These are phyloP conservation scores for Chiridota heheva DNA, from an alignment of 35 echinoderm and acorn worm genomes.

Conservation along the genomic window DNA sequence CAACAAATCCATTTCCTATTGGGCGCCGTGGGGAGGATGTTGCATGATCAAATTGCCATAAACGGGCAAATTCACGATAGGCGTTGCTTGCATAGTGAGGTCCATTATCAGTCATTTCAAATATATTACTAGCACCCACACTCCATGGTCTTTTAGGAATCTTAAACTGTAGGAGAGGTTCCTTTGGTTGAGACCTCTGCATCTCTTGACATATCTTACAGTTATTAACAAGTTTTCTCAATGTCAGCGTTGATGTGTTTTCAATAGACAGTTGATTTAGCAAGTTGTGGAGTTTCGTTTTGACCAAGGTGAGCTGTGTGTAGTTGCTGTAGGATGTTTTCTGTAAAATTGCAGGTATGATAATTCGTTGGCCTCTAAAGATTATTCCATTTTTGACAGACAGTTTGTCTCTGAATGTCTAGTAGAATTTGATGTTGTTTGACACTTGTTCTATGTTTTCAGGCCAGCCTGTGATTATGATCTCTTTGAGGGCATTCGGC, in stretches of 20 bases:
- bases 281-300: conserved; percentile 18
- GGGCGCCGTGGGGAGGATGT: conserved; percentile 38
- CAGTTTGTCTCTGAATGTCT: conserved; percentile 23
- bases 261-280: conserved; percentile 41
- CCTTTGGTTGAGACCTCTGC: neutral
- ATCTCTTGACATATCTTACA: conserved; percentile 43
- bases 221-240: neutral
- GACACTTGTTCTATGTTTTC: conserved; percentile 13
- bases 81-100: conserved; percentile 12
- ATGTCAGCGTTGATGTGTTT: conserved; percentile 28
- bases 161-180: conserved; percentile 15
- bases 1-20: conserved; percentile 27
- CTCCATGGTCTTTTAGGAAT: conserved; percentile 52
- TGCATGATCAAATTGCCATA: neutral
- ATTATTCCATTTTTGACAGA: conserved; percentile 38
- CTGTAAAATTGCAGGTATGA: conserved; percentile 9
- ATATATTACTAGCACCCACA: neutral
- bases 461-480: conserved; percentile 46
- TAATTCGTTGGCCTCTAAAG: conserved; percentile 35
- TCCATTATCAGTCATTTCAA: conserved; percentile 41
- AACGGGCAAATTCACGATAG: conserved; percentile 12
- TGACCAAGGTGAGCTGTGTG: conserved; percentile 20
- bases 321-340: too few relatives aligned
- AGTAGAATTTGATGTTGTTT: conserved; percentile 16
- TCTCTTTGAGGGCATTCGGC: conserved; percentile 2